phyloP scores from a whole-genome alignment of 2,113 vertebrate species.

The Pangasianodon hypophthalmus region DNA sequence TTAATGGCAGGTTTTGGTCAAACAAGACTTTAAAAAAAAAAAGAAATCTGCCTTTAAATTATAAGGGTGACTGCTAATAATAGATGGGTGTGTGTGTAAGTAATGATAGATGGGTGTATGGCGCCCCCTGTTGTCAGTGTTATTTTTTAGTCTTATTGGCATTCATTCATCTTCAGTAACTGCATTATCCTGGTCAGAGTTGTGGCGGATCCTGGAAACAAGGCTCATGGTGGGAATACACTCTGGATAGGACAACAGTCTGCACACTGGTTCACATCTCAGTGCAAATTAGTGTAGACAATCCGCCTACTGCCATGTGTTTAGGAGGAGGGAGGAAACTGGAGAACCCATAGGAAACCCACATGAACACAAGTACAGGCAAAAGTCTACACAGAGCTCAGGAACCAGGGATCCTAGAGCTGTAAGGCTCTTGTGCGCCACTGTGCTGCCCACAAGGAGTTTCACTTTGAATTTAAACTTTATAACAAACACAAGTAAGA shows the following conservation, averaged over 20 bases:
- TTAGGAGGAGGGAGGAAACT: not conserved
- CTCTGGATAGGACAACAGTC: not conserved
- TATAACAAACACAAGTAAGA: not conserved
- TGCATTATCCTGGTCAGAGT: not conserved
- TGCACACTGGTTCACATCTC: not conserved
- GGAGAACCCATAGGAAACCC: not conserved
- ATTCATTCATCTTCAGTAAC: not conserved
- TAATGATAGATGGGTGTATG: slow-evolving; percentile 19
- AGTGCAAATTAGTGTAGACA: not conserved
- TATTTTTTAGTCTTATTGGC: not conserved
- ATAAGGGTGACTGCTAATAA: slow-evolving; percentile 1
- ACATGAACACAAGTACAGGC: not conserved
- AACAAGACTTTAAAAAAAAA: not conserved
- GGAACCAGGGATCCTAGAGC: not conserved
- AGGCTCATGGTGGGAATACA: not conserved
- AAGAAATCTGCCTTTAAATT: not conserved
- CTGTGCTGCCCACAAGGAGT: not conserved
- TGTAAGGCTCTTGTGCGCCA: not conserved
- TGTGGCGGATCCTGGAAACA: not conserved
- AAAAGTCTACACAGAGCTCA: not conserved
- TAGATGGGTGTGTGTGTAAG: not conserved
- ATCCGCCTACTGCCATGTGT: not conserved
- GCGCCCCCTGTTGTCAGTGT: slow-evolving; percentile 38
- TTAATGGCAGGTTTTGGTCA: too few species aligned
- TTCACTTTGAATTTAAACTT: not conserved